These are phyloP conservation scores for Manduca sexta DNA, from an alignment of 1,140 invertebrate genomes.

Conservation along the genomic window DNA sequence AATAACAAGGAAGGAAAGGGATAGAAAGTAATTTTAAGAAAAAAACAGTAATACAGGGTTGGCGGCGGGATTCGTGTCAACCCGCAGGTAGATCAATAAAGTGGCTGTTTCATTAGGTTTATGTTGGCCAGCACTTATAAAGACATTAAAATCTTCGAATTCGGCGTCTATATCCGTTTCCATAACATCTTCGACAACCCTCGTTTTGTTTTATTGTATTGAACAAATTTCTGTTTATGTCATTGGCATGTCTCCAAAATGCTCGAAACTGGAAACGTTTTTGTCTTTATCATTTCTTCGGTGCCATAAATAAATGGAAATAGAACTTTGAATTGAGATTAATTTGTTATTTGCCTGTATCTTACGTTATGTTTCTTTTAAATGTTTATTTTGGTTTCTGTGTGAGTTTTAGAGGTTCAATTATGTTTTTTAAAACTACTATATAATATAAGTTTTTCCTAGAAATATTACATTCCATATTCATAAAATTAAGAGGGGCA, in stretches of 20 bases:
- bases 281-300: too few relatives aligned
- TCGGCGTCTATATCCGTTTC: slow-evolving; percentile 18
- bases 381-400: too few relatives aligned
- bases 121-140: slow-evolving; percentile 68
- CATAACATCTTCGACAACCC: slow-evolving; percentile 8
- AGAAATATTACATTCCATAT: too few relatives aligned
- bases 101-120: slow-evolving; percentile 65
- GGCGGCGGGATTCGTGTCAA: slow-evolving; percentile 54
- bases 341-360: too few relatives aligned
- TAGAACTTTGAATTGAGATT: too few relatives aligned
- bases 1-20: slow-evolving; percentile 19
- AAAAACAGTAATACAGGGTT: slow-evolving; percentile 65
- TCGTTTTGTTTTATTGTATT: slow-evolving; percentile 21
- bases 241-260: neutral
- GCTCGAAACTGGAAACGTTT: too few relatives aligned
- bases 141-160: slow-evolving; percentile 64
- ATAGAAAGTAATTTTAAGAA: slow-evolving; percentile 58
- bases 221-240: slow-evolving; percentile 12
- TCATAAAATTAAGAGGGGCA: too few relatives aligned
- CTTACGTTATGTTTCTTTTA: too few relatives aligned
- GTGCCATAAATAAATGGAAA: too few relatives aligned
- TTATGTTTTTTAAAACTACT: too few relatives aligned
- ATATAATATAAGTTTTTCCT: too few relatives aligned
- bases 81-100: slow-evolving; percentile 71
- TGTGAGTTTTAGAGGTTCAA: too few relatives aligned